A percentile compares a stretch with the other conserved stretches of the same genome.
phyloP scores from a whole-genome alignment of 2,113 vertebrate species.

The Hemichromis elongatus region DNA sequence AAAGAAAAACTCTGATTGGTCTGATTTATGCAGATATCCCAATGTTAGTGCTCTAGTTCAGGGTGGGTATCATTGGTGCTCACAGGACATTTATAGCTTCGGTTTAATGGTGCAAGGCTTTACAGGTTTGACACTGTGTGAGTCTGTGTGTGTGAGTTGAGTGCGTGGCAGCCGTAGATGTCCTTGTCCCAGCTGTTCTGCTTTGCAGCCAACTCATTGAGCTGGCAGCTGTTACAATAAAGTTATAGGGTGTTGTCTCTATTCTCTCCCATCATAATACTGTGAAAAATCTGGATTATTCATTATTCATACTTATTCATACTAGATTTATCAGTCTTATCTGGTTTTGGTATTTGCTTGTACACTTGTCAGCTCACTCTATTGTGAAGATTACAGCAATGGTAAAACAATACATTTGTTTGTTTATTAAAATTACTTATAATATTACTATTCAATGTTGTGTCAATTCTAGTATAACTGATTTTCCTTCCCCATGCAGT shows the following conservation, averaged over 20 bases:
- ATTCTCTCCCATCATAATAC: constrained; percentile 23
- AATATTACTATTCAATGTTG: background rate
- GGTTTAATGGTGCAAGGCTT: constrained; percentile 14
- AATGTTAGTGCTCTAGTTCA: background rate
- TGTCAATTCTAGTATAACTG: background rate
- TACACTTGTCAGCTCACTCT: background rate
- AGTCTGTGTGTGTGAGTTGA: background rate
- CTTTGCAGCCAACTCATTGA: constrained; percentile 46
- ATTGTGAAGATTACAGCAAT: background rate
- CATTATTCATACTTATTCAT: background rate
- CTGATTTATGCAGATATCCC: constrained; percentile 12
- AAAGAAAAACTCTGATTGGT: background rate
- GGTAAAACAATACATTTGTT: background rate
- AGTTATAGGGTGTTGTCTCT: constrained; percentile 9
- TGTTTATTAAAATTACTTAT: background rate
- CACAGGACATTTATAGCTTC: constrained; percentile 16
- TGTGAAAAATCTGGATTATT: background rate
- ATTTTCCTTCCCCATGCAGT: background rate
- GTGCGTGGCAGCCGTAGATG: constrained; percentile 35
- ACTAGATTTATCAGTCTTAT: constrained; percentile 4
- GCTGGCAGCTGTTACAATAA: constrained; percentile 56
- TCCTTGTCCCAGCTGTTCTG: constrained; percentile 55
- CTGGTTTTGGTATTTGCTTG: background rate
- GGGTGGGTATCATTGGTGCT: background rate
- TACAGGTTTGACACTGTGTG: constrained; percentile 4